Percentiles rank a stretch among this genome's conserved stretches.
Evolutionary conservation across 2,888 invertebrate species (phyloP).

Genomic region (Amblyteles armatorius): DNA sequence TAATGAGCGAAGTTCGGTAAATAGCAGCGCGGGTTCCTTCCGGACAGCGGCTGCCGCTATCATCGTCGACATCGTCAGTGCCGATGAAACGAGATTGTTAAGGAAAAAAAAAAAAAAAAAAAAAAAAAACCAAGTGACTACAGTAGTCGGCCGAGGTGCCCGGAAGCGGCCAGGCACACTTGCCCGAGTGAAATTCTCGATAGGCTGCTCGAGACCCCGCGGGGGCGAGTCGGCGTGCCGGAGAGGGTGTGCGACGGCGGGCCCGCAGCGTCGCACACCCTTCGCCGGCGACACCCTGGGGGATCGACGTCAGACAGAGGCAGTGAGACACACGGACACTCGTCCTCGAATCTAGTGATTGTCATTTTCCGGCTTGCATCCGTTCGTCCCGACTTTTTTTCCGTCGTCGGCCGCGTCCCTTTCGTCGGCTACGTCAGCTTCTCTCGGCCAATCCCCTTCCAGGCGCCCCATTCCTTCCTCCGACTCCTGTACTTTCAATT

Average conservation of each 20-base stretch:
- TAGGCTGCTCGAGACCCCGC: conserved; percentile 55
- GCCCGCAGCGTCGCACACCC: conserved; percentile 45
- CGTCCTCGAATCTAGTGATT: conserved; percentile 78
- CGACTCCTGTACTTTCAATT: conserved; percentile 80
- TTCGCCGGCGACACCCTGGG: conserved; percentile 56
- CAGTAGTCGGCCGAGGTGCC: background rate
- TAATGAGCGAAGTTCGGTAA: no score
- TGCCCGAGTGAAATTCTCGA: conserved; percentile 58
- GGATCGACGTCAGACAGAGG: conserved; percentile 81
- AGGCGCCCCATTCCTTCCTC: conserved; percentile 43
- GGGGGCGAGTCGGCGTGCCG: conserved; percentile 58
- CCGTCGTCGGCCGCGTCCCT: conserved; percentile 49
- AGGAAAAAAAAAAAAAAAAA: conserved; percentile 17
- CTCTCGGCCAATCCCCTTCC: conserved; percentile 22
- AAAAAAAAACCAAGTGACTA: conserved; percentile 1
- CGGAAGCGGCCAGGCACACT: conserved; percentile 44
- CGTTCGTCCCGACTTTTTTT: conserved; percentile 71
- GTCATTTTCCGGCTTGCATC: conserved; percentile 84
- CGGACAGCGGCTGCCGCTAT: no score
- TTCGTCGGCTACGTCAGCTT: conserved; percentile 42
- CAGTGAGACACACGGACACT: conserved; percentile 73
- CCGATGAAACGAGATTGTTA: conserved; percentile 19
- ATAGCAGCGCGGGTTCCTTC: no score
- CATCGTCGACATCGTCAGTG: background rate
- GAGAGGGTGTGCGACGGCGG: conserved; percentile 52